phyloP scores from a whole-genome alignment of 2,113 vertebrate species.

The Calyptomena viridis region DNA sequence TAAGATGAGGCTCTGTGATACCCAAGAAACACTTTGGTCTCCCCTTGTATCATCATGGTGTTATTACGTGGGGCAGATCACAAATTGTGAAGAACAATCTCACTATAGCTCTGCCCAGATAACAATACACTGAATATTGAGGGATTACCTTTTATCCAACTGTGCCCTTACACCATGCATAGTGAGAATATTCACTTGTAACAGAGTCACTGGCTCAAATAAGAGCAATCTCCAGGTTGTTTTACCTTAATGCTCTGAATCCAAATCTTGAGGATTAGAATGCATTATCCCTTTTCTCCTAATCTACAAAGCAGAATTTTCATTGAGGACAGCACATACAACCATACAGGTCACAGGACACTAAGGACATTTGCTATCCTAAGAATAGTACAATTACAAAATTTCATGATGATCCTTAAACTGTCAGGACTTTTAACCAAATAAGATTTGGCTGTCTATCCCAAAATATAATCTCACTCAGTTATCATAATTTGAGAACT shows the following conservation, averaged over 20 bases:
- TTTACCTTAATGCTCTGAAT: background rate
- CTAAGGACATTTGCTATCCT: background rate
- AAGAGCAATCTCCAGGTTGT: background rate
- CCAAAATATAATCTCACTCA: background rate
- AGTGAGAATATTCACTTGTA: background rate
- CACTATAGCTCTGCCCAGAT: background rate
- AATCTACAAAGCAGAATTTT: background rate
- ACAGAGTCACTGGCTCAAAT: background rate
- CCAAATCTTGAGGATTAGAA: background rate
- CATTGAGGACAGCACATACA: background rate
- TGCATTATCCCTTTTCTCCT: background rate
- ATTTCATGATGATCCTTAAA: background rate
- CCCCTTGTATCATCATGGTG: background rate
- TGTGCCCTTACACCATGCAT: background rate
- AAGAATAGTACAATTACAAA: background rate
- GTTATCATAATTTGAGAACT: background rate
- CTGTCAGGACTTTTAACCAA: background rate
- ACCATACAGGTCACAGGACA: background rate
- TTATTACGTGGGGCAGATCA: background rate
- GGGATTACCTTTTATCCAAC: background rate
- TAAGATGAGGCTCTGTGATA: background rate
- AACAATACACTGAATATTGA: background rate
- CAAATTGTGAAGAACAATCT: background rate
- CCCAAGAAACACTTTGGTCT: background rate
- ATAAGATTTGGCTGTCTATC: background rate